Percentiles rank a stretch among this genome's conserved stretches.
phyloP scores from a whole-genome alignment of 1,140 invertebrate species.

The Zophobas atratus region DNA sequence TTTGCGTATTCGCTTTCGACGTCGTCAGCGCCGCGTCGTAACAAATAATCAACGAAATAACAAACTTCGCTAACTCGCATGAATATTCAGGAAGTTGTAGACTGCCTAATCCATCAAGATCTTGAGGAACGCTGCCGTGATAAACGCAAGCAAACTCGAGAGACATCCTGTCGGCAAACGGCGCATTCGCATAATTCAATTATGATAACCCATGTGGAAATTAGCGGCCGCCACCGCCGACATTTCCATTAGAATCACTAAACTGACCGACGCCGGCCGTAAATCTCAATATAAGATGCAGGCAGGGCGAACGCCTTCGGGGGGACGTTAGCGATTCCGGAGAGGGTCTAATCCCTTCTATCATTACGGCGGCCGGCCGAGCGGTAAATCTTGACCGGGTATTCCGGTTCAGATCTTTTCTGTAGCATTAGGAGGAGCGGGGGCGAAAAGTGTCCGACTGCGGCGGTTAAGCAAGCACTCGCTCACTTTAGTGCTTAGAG shows the following conservation, averaged over 20 bases:
- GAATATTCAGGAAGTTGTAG: constrained; percentile 39
- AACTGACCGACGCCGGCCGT: constrained; percentile 56
- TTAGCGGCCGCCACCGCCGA: constrained; percentile 16
- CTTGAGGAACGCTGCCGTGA: constrained; percentile 22
- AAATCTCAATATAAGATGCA: constrained; percentile 63
- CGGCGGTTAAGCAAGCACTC: too few relatives aligned
- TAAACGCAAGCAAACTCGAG: constrained; percentile 33
- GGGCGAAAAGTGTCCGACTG: neutral
- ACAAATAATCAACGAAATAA: constrained; percentile 41
- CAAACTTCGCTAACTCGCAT: constrained; percentile 33
- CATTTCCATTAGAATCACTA: constrained; percentile 23
- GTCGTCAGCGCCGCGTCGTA: constrained; percentile 11
- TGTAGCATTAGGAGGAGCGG: neutral
- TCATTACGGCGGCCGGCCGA: constrained; percentile 57
- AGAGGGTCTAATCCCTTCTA: constrained; percentile 62
- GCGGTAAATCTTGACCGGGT: constrained; percentile 49
- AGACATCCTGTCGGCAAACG: constrained; percentile 2
- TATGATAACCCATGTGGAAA: constrained; percentile 32
- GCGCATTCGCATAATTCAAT: constrained; percentile 22
- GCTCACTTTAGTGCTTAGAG: too few relatives aligned
- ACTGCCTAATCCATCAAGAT: constrained; percentile 40
- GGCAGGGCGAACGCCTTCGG: constrained; percentile 61
- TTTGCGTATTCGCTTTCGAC: constrained; percentile 5
- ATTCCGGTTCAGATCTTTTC: constrained; percentile 47
- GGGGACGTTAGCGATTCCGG: constrained; percentile 59